Evolutionary conservation across 1,140 invertebrate genomes (phyloP).

Genomic region (Anastatus disparis): DNA sequence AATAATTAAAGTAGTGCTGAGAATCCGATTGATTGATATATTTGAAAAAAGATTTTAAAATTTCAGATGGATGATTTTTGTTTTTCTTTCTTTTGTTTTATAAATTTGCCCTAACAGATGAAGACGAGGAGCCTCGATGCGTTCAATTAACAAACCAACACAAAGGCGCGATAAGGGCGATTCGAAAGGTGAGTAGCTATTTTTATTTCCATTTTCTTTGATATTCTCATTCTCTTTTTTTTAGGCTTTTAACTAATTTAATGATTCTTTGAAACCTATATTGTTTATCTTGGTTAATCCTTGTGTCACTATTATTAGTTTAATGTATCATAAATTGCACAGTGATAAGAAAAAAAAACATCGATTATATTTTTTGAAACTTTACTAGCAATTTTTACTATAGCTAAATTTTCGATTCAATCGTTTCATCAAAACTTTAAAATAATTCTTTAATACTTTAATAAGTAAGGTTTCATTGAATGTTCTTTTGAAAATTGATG

Average conservation of each 20-base stretch:
- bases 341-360: too few relatives aligned
- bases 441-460: too few relatives aligned
- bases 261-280: too few relatives aligned
- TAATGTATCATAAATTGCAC: not conserved
- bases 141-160: conserved; percentile 85
- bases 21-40: too few relatives aligned
- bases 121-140: conserved; percentile 82
- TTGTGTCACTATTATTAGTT: conserved; percentile 76
- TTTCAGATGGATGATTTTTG: too few relatives aligned
- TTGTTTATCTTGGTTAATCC: conserved; percentile 77
- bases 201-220: conserved; percentile 34
- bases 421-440: too few relatives aligned
- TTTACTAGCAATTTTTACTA: not conserved
- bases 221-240: conserved; percentile 72
- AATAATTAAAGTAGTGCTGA: conserved; percentile 18
- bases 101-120: conserved; percentile 70
- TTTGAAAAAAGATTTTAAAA: too few relatives aligned
- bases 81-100: not conserved
- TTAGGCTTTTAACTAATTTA: too few relatives aligned
- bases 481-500: not conserved
- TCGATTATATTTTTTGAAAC: conserved; percentile 12
- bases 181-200: conserved; percentile 84
- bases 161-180: conserved; percentile 91
- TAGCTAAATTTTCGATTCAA: too few relatives aligned
- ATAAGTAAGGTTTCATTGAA: too few relatives aligned